Conservation (phyloP, 2,113 vertebrate genomes). For the Gnathonemus echidnorhynchus region DNA sequence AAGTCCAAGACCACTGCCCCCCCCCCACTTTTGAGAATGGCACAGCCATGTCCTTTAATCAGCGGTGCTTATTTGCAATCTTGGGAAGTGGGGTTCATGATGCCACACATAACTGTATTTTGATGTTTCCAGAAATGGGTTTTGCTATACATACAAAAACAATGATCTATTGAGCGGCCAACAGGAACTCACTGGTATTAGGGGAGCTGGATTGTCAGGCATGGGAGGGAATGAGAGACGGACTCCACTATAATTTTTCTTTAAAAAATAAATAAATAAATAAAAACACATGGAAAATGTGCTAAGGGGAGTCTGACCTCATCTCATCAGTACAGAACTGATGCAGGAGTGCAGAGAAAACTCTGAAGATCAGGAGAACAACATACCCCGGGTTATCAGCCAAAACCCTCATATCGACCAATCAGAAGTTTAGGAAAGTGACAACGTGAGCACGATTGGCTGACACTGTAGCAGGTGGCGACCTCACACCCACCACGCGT, state of each 20-base stretch:
- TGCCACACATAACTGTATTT: neutral
- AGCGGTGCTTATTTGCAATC: no score
- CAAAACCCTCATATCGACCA: neutral
- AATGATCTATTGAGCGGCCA: neutral
- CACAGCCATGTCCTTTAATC: neutral
- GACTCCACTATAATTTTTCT: neutral
- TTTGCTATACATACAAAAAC: neutral
- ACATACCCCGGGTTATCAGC: neutral
- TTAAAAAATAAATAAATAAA: neutral
- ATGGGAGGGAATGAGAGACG: neutral
- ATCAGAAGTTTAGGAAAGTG: neutral
- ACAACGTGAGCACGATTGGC: neutral
- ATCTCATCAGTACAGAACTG: neutral
- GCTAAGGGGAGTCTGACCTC: neutral
- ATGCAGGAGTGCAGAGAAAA: neutral
- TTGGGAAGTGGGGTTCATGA: neutral
- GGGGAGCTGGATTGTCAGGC: neutral
- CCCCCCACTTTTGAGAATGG: neutral
- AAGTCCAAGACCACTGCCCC: neutral
- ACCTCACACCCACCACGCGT: neutral
- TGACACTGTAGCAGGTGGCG: neutral
- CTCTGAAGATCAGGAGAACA: neutral
- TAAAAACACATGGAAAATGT: neutral
- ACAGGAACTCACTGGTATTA: neutral
- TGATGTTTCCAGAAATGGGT: neutral